These are phyloP conservation scores for Enteromius viviparus DNA, from an alignment of 2,797 vertebrate genomes.

Conservation along the genomic window DNA sequence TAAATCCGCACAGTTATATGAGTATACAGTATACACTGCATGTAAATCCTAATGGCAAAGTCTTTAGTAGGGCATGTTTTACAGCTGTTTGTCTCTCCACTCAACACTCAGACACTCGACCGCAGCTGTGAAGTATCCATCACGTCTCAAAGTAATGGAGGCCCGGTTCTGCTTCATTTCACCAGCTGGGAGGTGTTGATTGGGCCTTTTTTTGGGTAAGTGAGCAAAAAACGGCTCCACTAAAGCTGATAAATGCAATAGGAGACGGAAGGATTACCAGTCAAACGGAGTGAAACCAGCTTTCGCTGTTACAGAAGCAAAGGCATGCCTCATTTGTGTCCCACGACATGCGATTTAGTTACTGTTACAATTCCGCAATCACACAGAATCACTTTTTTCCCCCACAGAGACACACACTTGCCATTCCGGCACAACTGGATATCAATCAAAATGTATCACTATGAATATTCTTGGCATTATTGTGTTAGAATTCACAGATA, in stretches of 20 bases:
- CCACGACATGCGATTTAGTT: conserved; percentile 46
- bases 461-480: conserved; percentile 72
- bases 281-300: conserved; percentile 55
- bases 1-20: conserved; percentile 16
- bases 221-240: conserved; percentile 59
- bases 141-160: conserved; percentile 78
- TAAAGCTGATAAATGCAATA: conserved; percentile 59
- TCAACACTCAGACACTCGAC: conserved; percentile 65
- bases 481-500: conserved; percentile 81
- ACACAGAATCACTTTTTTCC: conserved; percentile 42
- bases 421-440: conserved; percentile 72
- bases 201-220: conserved; percentile 64
- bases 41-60: conserved; percentile 47
- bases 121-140: conserved; percentile 79
- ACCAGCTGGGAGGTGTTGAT: conserved; percentile 75
- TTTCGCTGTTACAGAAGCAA: conserved; percentile 47
- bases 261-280: conserved; percentile 57
- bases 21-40: conserved; percentile 28
- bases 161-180: conserved; percentile 79
- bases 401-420: conserved; percentile 47
- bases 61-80: conserved; percentile 63
- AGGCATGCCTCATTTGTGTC: conserved; percentile 52
- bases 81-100: conserved; percentile 65
- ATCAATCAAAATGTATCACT: conserved; percentile 83
- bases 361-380: conserved; percentile 37